Percentiles rank a stretch among this genome's conserved stretches.
phyloP scores from a whole-genome alignment of 1,140 invertebrate species.

The Micrasema longulum region DNA sequence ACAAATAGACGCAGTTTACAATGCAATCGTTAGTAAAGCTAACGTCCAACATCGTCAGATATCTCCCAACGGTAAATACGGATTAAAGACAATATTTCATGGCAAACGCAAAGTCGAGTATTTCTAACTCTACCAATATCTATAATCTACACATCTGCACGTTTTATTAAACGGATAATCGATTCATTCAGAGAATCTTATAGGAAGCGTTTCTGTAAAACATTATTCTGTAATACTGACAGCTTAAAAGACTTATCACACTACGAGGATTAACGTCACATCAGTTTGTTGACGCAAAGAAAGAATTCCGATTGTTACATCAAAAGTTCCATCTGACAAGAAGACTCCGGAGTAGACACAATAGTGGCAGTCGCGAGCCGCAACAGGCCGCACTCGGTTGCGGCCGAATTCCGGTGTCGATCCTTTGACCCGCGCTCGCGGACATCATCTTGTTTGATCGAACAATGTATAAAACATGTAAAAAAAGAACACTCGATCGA shows the following conservation, averaged over 20 bases:
- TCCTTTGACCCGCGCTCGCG: slow-evolving; percentile 29
- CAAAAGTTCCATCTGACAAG: slow-evolving; percentile 21
- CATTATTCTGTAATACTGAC: slow-evolving; percentile 23
- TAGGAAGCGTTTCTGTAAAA: slow-evolving; percentile 13
- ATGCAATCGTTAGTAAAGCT: slow-evolving; percentile 1
- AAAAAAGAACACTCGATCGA: not conserved
- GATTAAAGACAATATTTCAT: no score
- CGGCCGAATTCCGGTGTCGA: slow-evolving; percentile 30
- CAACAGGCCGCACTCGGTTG: no score
- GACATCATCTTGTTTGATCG: slow-evolving; percentile 12
- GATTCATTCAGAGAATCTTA: slow-evolving; percentile 11
- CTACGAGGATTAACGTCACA: slow-evolving; percentile 33
- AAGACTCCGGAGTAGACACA: slow-evolving; percentile 21
- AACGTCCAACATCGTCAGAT: no score
- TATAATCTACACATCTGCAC: slow-evolving; percentile 21
- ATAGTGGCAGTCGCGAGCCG: slow-evolving; percentile 18
- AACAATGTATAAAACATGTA: slow-evolving; percentile 2
- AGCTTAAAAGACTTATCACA: slow-evolving; percentile 37
- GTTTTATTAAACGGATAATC: slow-evolving; percentile 25
- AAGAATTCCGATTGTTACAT: slow-evolving; percentile 34
- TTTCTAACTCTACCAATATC: not conserved
- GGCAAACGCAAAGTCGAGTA: no score
- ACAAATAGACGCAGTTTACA: not conserved
- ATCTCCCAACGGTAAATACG: no score
- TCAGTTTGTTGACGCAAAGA: slow-evolving; percentile 33